phyloP scores from a whole-genome alignment of 2,888 invertebrate genomes.

The Gasteruption jaculator region DNA sequence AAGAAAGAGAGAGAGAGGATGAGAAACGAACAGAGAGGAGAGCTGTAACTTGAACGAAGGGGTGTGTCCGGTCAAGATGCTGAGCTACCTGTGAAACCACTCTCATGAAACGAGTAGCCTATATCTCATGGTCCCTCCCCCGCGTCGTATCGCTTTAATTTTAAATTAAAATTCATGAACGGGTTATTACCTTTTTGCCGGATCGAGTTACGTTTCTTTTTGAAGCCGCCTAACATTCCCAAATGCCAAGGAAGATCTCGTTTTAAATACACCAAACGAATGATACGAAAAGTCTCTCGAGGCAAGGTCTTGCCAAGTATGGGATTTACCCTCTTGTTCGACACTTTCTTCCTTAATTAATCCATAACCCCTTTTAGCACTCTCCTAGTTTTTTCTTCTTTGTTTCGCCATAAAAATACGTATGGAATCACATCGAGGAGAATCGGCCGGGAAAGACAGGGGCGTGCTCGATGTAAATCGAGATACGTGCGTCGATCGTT shows the following conservation, averaged over 20 bases:
- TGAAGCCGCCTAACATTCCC: too few relatives aligned
- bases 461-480: conserved; percentile 28
- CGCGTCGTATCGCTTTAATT: conserved; percentile 42
- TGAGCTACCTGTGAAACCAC: conserved; percentile 40
- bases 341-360: too few relatives aligned
- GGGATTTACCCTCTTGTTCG: too few relatives aligned
- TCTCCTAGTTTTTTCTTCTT: too few relatives aligned
- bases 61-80: conserved; percentile 35
- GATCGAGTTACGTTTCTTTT: conserved; percentile 33
- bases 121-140: conserved; percentile 36
- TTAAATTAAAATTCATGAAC: conserved; percentile 45
- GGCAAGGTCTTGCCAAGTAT: too few relatives aligned
- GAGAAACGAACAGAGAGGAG: conserved; percentile 23
- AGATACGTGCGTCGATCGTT: conserved; percentile 31
- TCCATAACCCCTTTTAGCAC: too few relatives aligned
- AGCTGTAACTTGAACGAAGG: too few relatives aligned
- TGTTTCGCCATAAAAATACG: too few relatives aligned
- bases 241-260: too few relatives aligned
- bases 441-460: too few relatives aligned
- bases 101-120: conserved; percentile 33
- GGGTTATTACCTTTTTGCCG: conserved; percentile 37
- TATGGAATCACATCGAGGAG: too few relatives aligned
- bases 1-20: conserved; percentile 20
- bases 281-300: too few relatives aligned
- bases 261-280: conserved; percentile 3